Conservation (phyloP, 2,888 invertebrate genomes). For the Archaeoteleia sp. region DNA sequence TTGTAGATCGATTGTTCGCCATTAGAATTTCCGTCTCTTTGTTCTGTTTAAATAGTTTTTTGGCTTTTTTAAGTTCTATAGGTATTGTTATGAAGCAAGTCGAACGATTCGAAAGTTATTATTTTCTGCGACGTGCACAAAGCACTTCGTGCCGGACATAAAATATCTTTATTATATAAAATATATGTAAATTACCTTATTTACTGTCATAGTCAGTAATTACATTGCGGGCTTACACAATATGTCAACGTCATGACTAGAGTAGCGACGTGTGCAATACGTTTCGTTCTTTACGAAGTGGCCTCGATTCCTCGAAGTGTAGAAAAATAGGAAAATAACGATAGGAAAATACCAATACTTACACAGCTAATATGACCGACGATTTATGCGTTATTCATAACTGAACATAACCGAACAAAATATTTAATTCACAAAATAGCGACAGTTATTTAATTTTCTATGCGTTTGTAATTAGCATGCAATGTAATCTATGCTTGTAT, state of each 20-base stretch:
- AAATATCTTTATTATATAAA: slow-evolving; percentile 70
- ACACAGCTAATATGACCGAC: slow-evolving; percentile 24
- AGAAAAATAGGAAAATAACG: slow-evolving; percentile 65
- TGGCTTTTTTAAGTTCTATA: slow-evolving; percentile 10
- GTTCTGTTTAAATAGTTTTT: no score
- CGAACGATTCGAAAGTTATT: slow-evolving; percentile 5
- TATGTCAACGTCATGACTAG: slow-evolving; percentile 67
- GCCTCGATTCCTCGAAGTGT: slow-evolving; percentile 54
- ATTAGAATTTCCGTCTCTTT: no score
- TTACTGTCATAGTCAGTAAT: slow-evolving; percentile 69
- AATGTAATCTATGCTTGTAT: no score
- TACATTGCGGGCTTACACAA: slow-evolving; percentile 67
- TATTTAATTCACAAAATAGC: not conserved
- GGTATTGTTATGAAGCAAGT: slow-evolving; percentile 19
- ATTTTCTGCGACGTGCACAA: slow-evolving; percentile 49
- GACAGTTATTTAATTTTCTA: not conserved
- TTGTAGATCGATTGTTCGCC: no score
- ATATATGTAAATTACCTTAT: slow-evolving; percentile 70
- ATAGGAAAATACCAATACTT: slow-evolving; percentile 67
- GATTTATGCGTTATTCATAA: slow-evolving; percentile 8
- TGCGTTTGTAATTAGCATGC: no score
- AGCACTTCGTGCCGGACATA: slow-evolving; percentile 63
- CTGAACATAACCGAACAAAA: not conserved
- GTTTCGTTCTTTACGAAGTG: slow-evolving; percentile 66
- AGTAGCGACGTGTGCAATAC: slow-evolving; percentile 60